Evolutionary conservation across 2,797 vertebrate species (phyloP).

Genomic region (Acanthornis magna): DNA sequence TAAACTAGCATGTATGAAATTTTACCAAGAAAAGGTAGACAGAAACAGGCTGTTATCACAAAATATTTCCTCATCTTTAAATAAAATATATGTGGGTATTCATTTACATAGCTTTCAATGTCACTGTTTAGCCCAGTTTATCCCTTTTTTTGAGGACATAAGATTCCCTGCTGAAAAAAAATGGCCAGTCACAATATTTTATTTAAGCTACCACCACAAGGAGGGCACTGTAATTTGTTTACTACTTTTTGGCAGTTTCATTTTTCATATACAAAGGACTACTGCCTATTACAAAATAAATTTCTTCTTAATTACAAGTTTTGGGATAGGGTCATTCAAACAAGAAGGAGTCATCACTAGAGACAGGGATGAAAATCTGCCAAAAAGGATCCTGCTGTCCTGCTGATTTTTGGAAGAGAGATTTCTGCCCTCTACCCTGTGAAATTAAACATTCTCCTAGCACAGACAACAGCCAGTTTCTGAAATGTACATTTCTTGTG

Average conservation of each 20-base stretch:
- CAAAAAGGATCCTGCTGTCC: neutral
- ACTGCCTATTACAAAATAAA: neutral
- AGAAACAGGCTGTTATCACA: neutral
- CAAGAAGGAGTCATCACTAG: neutral
- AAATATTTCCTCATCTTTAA: neutral
- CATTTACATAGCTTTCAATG: neutral
- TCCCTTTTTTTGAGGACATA: neutral
- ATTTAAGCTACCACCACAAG: neutral
- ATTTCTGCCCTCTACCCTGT: neutral
- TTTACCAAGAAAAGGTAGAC: neutral
- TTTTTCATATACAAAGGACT: neutral
- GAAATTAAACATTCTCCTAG: neutral
- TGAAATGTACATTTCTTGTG: neutral
- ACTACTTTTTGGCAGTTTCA: neutral
- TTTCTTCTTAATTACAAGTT: neutral
- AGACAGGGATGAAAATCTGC: neutral
- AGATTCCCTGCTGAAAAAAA: neutral
- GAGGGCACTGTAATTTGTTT: neutral
- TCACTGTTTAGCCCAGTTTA: neutral
- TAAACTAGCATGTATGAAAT: neutral
- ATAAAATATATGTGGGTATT: neutral
- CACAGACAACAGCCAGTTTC: neutral
- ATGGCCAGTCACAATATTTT: neutral
- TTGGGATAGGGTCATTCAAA: neutral
- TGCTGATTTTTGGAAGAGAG: neutral